Evolutionary conservation across 2,888 invertebrate genomes (phyloP), one percentile per base, ranked within the genome.

Genomic region (Blastobasis adustella): DNA sequence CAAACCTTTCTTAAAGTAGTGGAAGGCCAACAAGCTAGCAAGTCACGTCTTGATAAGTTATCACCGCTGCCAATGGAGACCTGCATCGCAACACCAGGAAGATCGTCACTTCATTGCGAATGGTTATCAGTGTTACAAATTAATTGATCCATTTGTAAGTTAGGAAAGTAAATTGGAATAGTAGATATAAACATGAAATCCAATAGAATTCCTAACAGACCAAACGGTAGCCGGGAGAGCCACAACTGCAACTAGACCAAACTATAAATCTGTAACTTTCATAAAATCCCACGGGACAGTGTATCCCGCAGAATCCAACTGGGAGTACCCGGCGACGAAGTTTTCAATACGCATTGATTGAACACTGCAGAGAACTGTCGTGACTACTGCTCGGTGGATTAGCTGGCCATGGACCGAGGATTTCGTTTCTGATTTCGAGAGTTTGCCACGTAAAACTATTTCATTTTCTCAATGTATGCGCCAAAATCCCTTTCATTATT

Each of bases 281-380:
- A 41, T 43, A 47, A 45, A 47, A 48, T 47, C 45, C 42, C 37
- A 37, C 39, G 10, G 51, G 47, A 10, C 10, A 49, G 49, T 43
- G 49, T 43, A 53, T 49, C 44, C 53, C 53, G 49, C 40, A 47
- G 52, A 43, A 47, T 49, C 39, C 50, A 45, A 52, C 38, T 43
- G 51, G 53, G 51, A 57, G 51, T 50, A 49, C 39, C 9, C 40
- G 45, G 45, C 37, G 47, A 40, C 45, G 49, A 54, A 54, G 45
- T 54, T 57, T 54, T 57, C 57, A 54, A 57, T 71, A 69, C 65
- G 62, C 66, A 68, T 69, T 71, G 69, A 71, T 71, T 71, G 71
- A 66, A 65, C 50, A 43, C 43, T 49, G 51, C 43, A 41, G 40
- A 47, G 43, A 23, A 50, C 45, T 40, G 47, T 45, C 50, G 53